Evolutionary conservation across 2,888 invertebrate species (phyloP).

Genomic region (Pilophorus perplexus): DNA sequence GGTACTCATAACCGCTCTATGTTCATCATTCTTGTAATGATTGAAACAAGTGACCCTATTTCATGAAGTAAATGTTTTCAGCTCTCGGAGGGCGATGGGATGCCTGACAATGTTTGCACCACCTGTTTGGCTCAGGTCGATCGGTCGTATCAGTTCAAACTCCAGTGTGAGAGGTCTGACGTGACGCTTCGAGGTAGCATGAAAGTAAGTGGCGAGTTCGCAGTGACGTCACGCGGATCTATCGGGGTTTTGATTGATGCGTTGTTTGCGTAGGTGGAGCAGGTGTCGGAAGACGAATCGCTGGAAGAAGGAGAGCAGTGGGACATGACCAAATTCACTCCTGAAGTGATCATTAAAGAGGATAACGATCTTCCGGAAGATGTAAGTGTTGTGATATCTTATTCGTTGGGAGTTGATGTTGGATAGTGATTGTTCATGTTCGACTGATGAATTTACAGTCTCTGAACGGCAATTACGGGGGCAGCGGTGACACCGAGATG

Average conservation of each 20-base stretch:
- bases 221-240: too few relatives aligned
- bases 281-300: conserved; percentile 39
- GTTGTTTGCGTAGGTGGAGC: conserved; percentile 15
- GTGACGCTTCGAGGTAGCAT: conserved; percentile 42
- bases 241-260: too few relatives aligned
- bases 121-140: conserved; percentile 47
- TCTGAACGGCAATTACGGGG: conserved; percentile 19
- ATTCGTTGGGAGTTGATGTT: too few relatives aligned
- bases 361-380: conserved; percentile 37
- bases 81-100: conserved; percentile 47
- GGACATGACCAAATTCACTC: conserved; percentile 48
- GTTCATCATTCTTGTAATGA: too few relatives aligned
- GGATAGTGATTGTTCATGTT: neutral
- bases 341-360: conserved; percentile 48
- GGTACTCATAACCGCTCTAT: too few relatives aligned
- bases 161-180: conserved; percentile 47
- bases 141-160: conserved; percentile 48
- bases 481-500: conserved; percentile 18
- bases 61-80: conserved; percentile 13
- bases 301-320: conserved; percentile 46
- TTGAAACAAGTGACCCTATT: neutral
- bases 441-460: neutral
- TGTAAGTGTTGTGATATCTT: conserved; percentile 20
- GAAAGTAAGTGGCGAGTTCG: conserved; percentile 26
- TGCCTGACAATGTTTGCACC: conserved; percentile 46